Percentiles rank a stretch among this genome's conserved stretches.
phyloP scores from a whole-genome alignment of 2,888 invertebrate genomes.

The Oxyteleia sp. region DNA sequence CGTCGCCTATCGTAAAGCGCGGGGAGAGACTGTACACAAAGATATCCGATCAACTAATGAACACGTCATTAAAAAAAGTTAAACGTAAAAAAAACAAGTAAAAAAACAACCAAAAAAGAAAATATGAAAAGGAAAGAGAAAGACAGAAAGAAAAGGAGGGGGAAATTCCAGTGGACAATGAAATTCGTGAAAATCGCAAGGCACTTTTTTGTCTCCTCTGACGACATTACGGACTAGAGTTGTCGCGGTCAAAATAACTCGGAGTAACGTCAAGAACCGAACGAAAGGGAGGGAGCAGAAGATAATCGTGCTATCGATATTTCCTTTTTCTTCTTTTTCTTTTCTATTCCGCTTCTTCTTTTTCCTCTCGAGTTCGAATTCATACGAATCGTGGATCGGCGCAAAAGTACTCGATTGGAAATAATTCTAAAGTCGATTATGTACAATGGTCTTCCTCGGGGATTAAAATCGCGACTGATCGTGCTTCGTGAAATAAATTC shows the following conservation, averaged over 20 bases:
- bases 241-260: no score
- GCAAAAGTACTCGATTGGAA: background rate
- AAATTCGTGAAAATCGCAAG: constrained; percentile 58
- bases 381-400: background rate
- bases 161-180: background rate
- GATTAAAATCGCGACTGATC: background rate
- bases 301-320: constrained; percentile 1
- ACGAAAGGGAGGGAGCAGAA: background rate
- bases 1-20: constrained; percentile 22
- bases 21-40: constrained; percentile 50
- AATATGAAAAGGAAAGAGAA: background rate
- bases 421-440: constrained; percentile 7
- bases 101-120: background rate
- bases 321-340: no score
- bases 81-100: no score
- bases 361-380: background rate
- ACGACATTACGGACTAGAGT: constrained; percentile 66
- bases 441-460: background rate
- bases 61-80: constrained; percentile 12
- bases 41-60: constrained; percentile 20
- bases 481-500: constrained; percentile 76
- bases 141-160: background rate
- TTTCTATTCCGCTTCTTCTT: no score
- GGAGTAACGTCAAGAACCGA: constrained; percentile 33
- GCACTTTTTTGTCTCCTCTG: constrained; percentile 56